Base-by-base conservation (phyloP, 2,888 invertebrate genomes). In the Ceriagrion tenellum region DNA sequence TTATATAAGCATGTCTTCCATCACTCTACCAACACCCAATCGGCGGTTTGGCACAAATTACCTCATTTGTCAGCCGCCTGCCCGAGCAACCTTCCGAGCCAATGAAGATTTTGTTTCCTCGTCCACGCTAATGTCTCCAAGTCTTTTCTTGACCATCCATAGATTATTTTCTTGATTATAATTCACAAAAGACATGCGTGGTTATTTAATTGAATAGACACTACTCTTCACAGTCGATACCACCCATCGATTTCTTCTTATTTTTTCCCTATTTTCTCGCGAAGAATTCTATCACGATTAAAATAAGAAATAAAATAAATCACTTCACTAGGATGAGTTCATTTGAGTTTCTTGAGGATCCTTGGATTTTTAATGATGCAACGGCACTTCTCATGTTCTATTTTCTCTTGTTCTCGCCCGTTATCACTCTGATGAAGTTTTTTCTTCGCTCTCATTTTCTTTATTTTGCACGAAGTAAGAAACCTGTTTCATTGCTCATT, bases 341-440 rank as follows among this genome's bases (percentile, higher is more conserved):
- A 55, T 55, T 23, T 18, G 89, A 47, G n/a, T 89, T 55, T 55
- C 89, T n/a, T 18, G 47, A 0, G 55, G 55, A n/a, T 18, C 2
- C n/a, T 23, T n/a, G 89, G n/a, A n/a, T 89, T 89, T 89, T 89
- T 89, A 89, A 89, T 89, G 89, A 89, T 89, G 55, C 89, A 55
- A 12, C 55, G 55, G 47, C 8, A 55, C n/a, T 89, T 88, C 55
- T 89, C 55, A 26, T 10, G 6, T 89, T 55, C 13, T 35, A 18
- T 89, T 89, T 40, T 63, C 63, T 26, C 55, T 63, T 23, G 40
- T 93, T 74, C n/a, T 93, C n/a, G 0, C n/a, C 63, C 69, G 26
- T 12, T 74, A 23, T 69, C n/a, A 26, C 47, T 40, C 47, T 74
- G 26, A 47, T 13, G 40, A 69, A 74, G 47, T 93, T 69, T 74